Conservation (phyloP, 30 jellyfish, hydroid and myxozoan species). For the Rhopilema esculentum region DNA sequence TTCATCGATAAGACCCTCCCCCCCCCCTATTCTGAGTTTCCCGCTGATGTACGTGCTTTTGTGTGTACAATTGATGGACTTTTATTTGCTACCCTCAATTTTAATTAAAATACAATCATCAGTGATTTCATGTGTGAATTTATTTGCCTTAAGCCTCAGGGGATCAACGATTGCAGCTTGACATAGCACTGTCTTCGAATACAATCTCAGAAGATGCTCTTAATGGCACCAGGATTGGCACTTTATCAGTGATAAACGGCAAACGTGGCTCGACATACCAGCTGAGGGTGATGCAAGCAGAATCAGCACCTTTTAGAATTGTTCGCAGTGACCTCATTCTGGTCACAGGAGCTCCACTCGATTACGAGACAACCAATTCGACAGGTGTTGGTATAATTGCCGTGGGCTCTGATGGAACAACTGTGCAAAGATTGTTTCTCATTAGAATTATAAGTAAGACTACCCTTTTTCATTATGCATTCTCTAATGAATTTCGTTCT, state of each 20-base stretch:
- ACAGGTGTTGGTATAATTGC: slow-evolving; percentile 52
- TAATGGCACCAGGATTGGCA: slow-evolving; percentile 64
- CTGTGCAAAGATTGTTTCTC: slow-evolving; percentile 34
- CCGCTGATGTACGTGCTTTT: too few species aligned
- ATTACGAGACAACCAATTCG: slow-evolving; percentile 66
- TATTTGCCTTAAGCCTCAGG: slow-evolving; percentile 49
- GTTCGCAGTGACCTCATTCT: slow-evolving; percentile 61
- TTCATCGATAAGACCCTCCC: too few species aligned
- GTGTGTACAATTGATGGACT: too few species aligned
- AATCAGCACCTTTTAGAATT: slow-evolving; percentile 50
- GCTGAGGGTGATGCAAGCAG: slow-evolving; percentile 15
- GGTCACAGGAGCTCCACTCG: slow-evolving; percentile 52
- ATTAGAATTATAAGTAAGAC: slow-evolving; percentile 47
- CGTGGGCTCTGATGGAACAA: slow-evolving; percentile 47
- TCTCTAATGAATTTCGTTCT: background rate
- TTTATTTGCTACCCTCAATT: too few species aligned
- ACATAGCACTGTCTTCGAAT: slow-evolving; percentile 58
- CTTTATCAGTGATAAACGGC: slow-evolving; percentile 32
- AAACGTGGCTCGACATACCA: slow-evolving; percentile 42
- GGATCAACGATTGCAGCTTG: slow-evolving; percentile 46
- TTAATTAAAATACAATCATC: too few species aligned
- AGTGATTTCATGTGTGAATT: too few species aligned
- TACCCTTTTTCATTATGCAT: background rate
- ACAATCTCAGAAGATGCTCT: slow-evolving; percentile 54
- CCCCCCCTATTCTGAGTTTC: too few species aligned